Evolutionary conservation across 2,797 vertebrate species (phyloP), one percentile per base, ranked within the genome.

Genomic region (Luscinia megarhynchos): DNA sequence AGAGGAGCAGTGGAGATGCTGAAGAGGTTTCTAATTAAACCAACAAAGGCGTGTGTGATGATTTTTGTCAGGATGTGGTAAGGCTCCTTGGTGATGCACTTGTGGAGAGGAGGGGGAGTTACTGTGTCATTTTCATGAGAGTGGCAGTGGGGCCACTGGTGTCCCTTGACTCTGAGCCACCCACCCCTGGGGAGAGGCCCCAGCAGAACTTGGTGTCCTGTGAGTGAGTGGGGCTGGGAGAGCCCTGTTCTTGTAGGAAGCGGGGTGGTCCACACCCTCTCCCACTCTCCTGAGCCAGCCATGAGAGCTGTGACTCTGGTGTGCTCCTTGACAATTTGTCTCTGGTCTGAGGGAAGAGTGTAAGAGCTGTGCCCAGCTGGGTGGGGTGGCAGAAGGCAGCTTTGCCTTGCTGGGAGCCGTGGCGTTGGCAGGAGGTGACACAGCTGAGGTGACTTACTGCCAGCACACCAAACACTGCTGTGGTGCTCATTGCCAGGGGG

Each of bases 261-360:
- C 68, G 73, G 70, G 1, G 0, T 19, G 22, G 43, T 48, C 43
- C 8, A 0, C 15, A 19, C 8, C 9, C 12, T 67, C 12, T 2
- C 4, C 6, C 48, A 4, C 0, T 10, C 78, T 82, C 46, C 72
- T 26, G 48, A 92, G 70, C 19, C 27, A 13, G 0, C 9, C 2
- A 1, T 7, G 18, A 29, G 3, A 73, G 51, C 2, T 2, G 1
- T 12, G 51, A 10, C 40, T 58, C 41, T 11, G 15, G 13, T 16
- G 43, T 53, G 17, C 59, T 55, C 24, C 67, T 63, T 4, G 43
- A 13, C 18, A n/a, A 8, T 34, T 36, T 26, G 26, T 20, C 67
- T 23, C 15, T 30, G 43, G 26, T 72, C 11, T 32, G n/a, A 67
- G 51, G 73, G 32, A 3, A 17, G 19, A 46, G 22, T 2, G 2